Evolutionary conservation across 2,888 invertebrate genomes (phyloP).

Genomic region (Cheilosia vernalis): DNA sequence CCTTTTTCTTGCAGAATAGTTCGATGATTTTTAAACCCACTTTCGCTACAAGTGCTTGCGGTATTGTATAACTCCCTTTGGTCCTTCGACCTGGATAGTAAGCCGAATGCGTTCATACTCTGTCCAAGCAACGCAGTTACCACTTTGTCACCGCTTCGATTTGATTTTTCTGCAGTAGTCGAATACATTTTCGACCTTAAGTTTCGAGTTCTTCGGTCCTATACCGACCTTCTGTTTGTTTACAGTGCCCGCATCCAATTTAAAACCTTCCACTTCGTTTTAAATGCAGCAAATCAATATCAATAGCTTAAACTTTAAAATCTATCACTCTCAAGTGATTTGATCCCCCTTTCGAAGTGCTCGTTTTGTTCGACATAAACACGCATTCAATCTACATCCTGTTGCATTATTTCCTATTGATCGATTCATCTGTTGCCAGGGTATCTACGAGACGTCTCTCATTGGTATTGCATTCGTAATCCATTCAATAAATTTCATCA

Average conservation of each 20-base stretch:
- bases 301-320: constrained; percentile 7
- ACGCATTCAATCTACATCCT: constrained; percentile 3
- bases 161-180: neutral
- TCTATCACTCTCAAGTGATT: neutral
- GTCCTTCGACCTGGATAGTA: neutral
- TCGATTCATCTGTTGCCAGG: constrained; percentile 7
- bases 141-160: neutral
- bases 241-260: too few relatives aligned
- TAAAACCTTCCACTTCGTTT: neutral
- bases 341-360: neutral
- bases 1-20: too few relatives aligned
- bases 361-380: neutral
- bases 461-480: constrained; percentile 9
- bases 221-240: too few relatives aligned
- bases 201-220: too few relatives aligned
- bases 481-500: constrained; percentile 31
- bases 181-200: too few relatives aligned
- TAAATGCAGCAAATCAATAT: neutral
- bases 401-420: constrained; percentile 16
- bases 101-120: neutral
- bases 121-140: too few relatives aligned
- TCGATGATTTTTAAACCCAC: too few relatives aligned
- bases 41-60: too few relatives aligned
- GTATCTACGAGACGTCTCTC: neutral
- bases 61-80: neutral